Percentiles rank a stretch among this genome's conserved stretches.
These are phyloP conservation scores for Mylabris sibirica DNA, from an alignment of 2,888 invertebrate species.

Conservation along the genomic window DNA sequence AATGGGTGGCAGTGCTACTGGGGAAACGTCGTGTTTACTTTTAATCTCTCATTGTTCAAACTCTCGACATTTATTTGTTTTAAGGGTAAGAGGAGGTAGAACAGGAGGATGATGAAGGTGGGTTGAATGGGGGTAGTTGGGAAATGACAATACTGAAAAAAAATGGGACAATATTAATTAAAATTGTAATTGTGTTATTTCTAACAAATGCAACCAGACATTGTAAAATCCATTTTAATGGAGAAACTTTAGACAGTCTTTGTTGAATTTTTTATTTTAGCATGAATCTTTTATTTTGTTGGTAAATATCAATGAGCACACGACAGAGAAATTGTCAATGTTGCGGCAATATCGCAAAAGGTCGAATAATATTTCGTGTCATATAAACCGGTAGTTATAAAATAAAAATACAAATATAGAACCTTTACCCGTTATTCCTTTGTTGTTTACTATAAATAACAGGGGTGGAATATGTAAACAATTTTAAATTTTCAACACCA, in stretches of 20 bases:
- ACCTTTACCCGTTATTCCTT: background rate
- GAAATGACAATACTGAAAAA: constrained; percentile 19
- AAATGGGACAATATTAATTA: constrained; percentile 47
- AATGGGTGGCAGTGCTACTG: constrained; percentile 1
- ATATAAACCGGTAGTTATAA: constrained; percentile 31
- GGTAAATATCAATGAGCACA: constrained; percentile 46
- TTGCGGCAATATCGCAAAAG: constrained; percentile 36
- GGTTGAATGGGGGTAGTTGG: constrained; percentile 29
- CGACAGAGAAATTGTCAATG: constrained; percentile 39
- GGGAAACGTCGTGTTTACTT: constrained; percentile 45
- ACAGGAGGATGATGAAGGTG: background rate
- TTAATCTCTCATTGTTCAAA: constrained; percentile 58
- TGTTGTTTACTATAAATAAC: constrained; percentile 7
- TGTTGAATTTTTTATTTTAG: background rate
- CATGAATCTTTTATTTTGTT: background rate
- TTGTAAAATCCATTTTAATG: background rate
- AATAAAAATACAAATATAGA: background rate
- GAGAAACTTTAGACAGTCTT: background rate
- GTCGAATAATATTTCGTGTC: constrained; percentile 41
- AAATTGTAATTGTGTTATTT: constrained; percentile 40
- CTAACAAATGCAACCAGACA: background rate
- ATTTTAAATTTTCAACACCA: background rate
- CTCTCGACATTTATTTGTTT: constrained; percentile 54
- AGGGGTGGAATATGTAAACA: background rate
- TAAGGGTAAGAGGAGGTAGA: constrained; percentile 27